Base-by-base conservation (phyloP, 1,140 invertebrate genomes). In the Macrostomum lignano region DNA sequence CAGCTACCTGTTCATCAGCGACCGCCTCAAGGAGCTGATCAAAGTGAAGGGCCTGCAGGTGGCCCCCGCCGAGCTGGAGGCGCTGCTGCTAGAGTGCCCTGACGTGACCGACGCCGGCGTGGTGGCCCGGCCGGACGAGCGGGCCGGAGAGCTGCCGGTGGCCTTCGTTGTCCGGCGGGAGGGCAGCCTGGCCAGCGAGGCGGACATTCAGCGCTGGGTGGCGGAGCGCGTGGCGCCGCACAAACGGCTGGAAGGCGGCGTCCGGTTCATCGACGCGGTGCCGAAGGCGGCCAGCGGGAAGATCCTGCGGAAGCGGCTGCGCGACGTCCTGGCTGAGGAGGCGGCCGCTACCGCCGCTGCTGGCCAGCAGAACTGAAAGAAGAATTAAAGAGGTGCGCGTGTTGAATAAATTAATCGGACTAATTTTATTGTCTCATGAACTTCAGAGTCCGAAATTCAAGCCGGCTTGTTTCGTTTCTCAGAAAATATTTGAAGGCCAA, bases 1-100 rank as follows among this genome's bases (percentile, higher is more conserved):
- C 40, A 45, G 47, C 1, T 33, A 42, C 11, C 44, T 42, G 25
- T 77, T 65, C 33, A 68, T 84, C 33, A 72, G 74, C 1, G 77
- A 81, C 42, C 60, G 77, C 38, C 45, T 79, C 23, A 86, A 84
- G 45, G 76, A 82, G 46, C 60, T 84, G 2, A 82, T 84, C 36
- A 86, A 86, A 62, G 73, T 76, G 28, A 78, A 76, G 58, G 75
- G 74, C 38, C 69, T 73, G 44, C 7, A 46, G 43, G 43, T 47
- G 11, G 34, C 45, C 0, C 45, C 45, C 17, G 45, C 44, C 7
- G 44, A 47, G 25, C 26, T 47, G 17, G 45, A 47, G 29, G 42
- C 41, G 21, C 6, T 47, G 10, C 17, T 47, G 2, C 28, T 44
- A 3, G 36, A 38, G 17, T 44, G 46, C 14, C 44, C 44, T 10